Conservation (phyloP, 2,797 vertebrate species). For the Rhynchotus rufescens region DNA sequence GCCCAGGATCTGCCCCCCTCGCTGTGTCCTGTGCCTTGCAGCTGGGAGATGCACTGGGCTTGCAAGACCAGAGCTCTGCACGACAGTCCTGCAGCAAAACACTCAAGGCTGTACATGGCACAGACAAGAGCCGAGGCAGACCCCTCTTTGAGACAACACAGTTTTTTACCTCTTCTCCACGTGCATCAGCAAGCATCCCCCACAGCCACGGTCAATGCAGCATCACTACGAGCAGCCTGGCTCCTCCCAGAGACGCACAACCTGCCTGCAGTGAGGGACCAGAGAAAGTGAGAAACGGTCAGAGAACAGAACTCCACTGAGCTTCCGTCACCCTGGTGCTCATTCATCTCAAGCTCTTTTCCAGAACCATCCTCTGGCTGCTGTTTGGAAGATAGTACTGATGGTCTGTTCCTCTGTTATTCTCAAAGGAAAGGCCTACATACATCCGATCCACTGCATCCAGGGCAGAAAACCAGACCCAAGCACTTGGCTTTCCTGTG, state of each 20-base stretch:
- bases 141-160: not conserved
- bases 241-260: not conserved
- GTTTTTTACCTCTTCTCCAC: slow-evolving; percentile 42
- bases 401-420: not conserved
- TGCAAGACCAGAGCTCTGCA: fast-evolving
- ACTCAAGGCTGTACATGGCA: fast-evolving
- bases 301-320: not conserved
- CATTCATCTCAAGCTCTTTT: not conserved
- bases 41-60: fast-evolving
- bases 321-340: not conserved
- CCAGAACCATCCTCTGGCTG: not conserved
- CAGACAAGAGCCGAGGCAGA: not conserved
- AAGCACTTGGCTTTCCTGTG: not conserved
- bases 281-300: not conserved
- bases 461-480: not conserved
- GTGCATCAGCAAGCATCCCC: not conserved
- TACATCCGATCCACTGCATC: not conserved
- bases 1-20: fast-evolving
- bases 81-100: not conserved
- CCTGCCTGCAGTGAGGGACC: not conserved
- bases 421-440: not conserved
- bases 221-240: not conserved
- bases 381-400: not conserved
- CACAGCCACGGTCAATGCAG: not conserved
- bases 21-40: not conserved